Percentiles rank a stretch among this genome's conserved stretches.
Conservation (phyloP, 2,888 invertebrate genomes). For the Aleiodes alternator region DNA sequence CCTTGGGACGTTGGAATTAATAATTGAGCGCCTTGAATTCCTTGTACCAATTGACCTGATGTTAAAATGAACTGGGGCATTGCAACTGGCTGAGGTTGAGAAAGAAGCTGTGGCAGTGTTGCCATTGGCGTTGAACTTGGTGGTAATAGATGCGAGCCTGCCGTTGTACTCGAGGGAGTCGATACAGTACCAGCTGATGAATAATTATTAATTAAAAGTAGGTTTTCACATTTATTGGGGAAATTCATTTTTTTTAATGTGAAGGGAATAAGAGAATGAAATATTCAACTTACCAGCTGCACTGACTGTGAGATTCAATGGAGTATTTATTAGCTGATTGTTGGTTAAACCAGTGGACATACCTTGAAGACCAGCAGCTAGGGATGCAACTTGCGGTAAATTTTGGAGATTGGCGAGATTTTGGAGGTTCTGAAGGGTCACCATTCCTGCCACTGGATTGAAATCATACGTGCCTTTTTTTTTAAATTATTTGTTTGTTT, state of each 20-base stretch:
- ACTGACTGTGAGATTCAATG: conserved; percentile 89
- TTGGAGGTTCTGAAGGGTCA: conserved; percentile 86
- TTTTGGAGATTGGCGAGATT: conserved; percentile 86
- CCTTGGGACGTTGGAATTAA: conserved; percentile 97
- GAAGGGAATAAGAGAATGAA: too few species aligned
- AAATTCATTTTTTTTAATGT: background rate
- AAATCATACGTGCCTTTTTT: background rate
- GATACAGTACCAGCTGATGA: conserved; percentile 69
- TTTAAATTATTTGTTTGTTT: background rate
- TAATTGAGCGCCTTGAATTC: conserved; percentile 94
- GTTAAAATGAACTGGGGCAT: conserved; percentile 95
- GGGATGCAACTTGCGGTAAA: conserved; percentile 79
- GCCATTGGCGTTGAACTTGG: conserved; percentile 77
- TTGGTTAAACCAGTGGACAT: conserved; percentile 77
- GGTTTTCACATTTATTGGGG: background rate
- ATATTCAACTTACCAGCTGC: conserved; percentile 73
- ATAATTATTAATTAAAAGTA: conserved; percentile 1
- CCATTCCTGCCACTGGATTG: conserved; percentile 83
- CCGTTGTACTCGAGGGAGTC: conserved; percentile 73
- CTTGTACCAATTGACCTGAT: conserved; percentile 93
- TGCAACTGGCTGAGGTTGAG: conserved; percentile 80
- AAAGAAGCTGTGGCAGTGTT: conserved; percentile 79
- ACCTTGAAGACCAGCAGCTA: conserved; percentile 81
- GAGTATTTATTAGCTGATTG: conserved; percentile 85
- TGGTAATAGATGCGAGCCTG: conserved; percentile 70